Conservation (phyloP, 37 sponge, comb jelly and placozoan genomes). For the Beroe ovata region DNA sequence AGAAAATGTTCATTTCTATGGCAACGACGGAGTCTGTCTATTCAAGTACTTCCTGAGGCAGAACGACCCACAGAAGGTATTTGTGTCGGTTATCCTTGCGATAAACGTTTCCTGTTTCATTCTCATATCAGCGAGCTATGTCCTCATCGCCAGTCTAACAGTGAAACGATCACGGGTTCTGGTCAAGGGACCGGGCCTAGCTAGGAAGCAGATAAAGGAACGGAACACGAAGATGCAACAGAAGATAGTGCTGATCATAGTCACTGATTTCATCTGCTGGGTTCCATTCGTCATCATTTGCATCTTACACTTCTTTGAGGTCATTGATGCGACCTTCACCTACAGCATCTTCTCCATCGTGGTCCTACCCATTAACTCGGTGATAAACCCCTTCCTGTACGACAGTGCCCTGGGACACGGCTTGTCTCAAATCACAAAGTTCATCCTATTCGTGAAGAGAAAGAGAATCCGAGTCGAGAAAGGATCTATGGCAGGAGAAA, state of each 20-base stretch:
- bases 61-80: neutral
- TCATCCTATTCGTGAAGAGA: too few relatives aligned
- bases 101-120: neutral
- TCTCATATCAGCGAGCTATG: neutral
- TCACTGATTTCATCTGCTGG: constrained; percentile 1
- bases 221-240: neutral
- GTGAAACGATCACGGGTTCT: neutral
- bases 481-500: too few relatives aligned
- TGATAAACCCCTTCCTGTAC: neutral
- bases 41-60: neutral
- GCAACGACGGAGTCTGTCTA: neutral
- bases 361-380: neutral
- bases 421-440: too few relatives aligned
- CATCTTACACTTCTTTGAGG: neutral
- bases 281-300: neutral
- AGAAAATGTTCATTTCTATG: neutral
- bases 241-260: neutral
- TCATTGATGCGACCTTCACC: neutral
- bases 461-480: too few relatives aligned
- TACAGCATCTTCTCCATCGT: neutral
- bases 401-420: too few relatives aligned
- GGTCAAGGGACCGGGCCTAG: neutral
- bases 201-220: too few relatives aligned
- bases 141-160: neutral
- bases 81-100: neutral